Percentiles rank a stretch among this genome's conserved stretches.
phyloP scores from a whole-genome alignment of 2,113 vertebrate species.

The Pollachius pollachius region DNA sequence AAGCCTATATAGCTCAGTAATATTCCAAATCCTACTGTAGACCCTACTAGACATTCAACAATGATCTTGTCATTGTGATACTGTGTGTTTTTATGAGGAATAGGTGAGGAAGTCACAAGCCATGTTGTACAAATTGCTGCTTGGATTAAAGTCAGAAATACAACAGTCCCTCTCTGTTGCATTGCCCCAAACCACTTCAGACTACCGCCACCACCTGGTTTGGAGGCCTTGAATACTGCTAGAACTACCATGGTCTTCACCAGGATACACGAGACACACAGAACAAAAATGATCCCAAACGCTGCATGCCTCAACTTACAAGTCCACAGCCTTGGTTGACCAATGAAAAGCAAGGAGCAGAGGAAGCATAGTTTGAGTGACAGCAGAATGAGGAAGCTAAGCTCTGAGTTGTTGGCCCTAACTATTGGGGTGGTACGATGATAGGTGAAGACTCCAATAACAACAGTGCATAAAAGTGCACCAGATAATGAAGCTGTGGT shows the following conservation, averaged over 20 bases:
- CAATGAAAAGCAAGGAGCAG: slow-evolving; percentile 54
- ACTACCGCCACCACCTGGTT: slow-evolving; percentile 18
- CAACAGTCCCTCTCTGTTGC: slow-evolving; percentile 64
- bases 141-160: slow-evolving; percentile 56
- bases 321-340: slow-evolving; percentile 48
- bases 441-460: slow-evolving; percentile 49
- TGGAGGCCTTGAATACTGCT: slow-evolving; percentile 26
- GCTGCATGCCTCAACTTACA: slow-evolving; percentile 53
- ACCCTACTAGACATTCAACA: slow-evolving; percentile 64
- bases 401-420: slow-evolving; percentile 68
- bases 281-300: slow-evolving; percentile 35
- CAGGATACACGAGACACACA: slow-evolving; percentile 37
- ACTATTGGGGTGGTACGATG: slow-evolving; percentile 61
- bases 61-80: slow-evolving; percentile 62
- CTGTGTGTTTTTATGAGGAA: slow-evolving; percentile 56
- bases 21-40: slow-evolving; percentile 60
- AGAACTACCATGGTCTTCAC: slow-evolving; percentile 35
- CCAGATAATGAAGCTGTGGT: slow-evolving; percentile 52
- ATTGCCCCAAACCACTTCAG: slow-evolving; percentile 66
- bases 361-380: slow-evolving; percentile 56
- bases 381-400: slow-evolving; percentile 62
- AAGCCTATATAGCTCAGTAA: slow-evolving; percentile 66
- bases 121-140: slow-evolving; percentile 63
- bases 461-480: slow-evolving; percentile 42
- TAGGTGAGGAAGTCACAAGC: slow-evolving; percentile 59